Percentiles rank a stretch among this genome's conserved stretches.
These are phyloP conservation scores for Ictalurus furcatus DNA, from an alignment of 2,113 vertebrate species.

Conservation along the genomic window DNA sequence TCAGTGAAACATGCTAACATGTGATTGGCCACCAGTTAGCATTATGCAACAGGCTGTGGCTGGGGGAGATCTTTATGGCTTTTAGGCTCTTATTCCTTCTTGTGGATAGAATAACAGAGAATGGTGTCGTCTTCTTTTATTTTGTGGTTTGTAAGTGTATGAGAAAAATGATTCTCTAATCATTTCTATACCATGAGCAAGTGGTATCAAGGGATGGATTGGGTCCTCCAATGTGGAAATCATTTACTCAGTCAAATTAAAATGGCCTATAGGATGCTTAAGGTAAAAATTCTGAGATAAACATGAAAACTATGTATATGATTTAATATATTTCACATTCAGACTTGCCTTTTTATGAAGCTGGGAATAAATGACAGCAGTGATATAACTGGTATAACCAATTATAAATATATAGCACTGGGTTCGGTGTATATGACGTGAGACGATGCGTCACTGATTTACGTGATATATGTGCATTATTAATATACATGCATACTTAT, in stretches of 20 bases:
- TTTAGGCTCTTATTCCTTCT: background rate
- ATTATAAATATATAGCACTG: background rate
- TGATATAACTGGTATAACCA: background rate
- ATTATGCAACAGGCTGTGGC: background rate
- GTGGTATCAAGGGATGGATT: background rate
- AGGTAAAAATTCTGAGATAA: background rate
- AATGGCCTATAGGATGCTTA: background rate
- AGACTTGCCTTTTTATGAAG: background rate
- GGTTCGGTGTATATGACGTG: background rate
- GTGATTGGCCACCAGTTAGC: background rate
- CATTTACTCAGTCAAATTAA: background rate
- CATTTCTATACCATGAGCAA: background rate
- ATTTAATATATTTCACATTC: background rate
- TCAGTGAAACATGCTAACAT: background rate
- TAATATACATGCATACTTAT: background rate
- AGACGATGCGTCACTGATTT: background rate
- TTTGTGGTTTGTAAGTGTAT: background rate
- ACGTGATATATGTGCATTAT: background rate
- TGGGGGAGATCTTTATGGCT: background rate
- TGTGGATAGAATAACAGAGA: background rate
- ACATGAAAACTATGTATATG: background rate
- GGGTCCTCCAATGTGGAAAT: background rate
- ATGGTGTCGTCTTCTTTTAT: background rate
- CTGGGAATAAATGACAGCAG: background rate
- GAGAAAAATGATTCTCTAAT: background rate